Evolutionary conservation across 2,888 invertebrate species (phyloP), one percentile per base, ranked within the genome.

Genomic region (Pristionchus mayeri): DNA sequence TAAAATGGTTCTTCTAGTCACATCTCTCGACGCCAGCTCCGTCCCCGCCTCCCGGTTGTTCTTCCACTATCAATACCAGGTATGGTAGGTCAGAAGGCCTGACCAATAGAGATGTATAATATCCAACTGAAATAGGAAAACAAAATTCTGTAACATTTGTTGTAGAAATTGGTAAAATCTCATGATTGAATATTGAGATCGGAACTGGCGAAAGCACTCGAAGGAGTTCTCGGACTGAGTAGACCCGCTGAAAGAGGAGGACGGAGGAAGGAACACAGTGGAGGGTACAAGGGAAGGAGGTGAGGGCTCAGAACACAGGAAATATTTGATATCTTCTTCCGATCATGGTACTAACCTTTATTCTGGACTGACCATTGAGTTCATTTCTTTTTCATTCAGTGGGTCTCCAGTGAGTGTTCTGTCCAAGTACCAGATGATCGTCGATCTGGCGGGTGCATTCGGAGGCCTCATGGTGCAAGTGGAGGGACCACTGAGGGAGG

Each of bases 371-470:
- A 44, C 44, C 44, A 13, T 44, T 9, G 6, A 9, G 13, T 44
- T 44, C 44, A 44, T 30, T 54, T 24, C 34, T 24, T 18, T 4
- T 30, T 48, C n/a, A 37, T 30, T 21, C 71, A 84, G 84, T 37
- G 75, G 75, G 0, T 75, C 71, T 0, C 84, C 87, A 1, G 60
- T 87, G 50, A 54, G 85, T 34, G 86, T 87, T 85, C 84, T 90
- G 21, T 87, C 88, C n/a, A 89, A 88, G 75, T 90, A 88, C 63
- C 89, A 90, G 85, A 83, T 90, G 27, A 87, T 90, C 37, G 89
- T 90, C 34, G 91, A 92, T 71, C 84, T 91, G 37, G 88, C 90
- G n/a, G 91, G 91, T 7, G 89, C 90, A 0, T 92, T 92, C 75
- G 91, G 90, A 27, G 90, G 91, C 27, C 88, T 90, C 34, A 90